Evolutionary conservation across 2,113 vertebrate species (phyloP), one percentile per base, ranked within the genome.

Genomic region (Oryzias woworae): DNA sequence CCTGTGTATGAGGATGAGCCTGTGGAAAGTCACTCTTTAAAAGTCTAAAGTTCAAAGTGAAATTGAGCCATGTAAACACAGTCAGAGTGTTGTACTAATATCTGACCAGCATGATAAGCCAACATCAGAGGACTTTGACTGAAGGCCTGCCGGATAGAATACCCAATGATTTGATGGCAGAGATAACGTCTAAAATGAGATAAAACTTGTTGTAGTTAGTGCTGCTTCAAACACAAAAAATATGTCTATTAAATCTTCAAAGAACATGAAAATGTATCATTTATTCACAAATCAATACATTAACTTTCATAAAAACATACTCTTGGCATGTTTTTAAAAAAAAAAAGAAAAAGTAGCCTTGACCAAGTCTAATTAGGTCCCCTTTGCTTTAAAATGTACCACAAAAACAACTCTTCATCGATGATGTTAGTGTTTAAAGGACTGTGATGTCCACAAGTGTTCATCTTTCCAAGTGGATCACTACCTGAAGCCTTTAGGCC

Each of bases 381-480:
- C 68, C 57, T 44, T 28, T 64, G 24, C 24, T 44, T 50, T 71
- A 41, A 61, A 51, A 77, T 53, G 62, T 28, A 4, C 53, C 18
- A 44, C 51, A 47, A 44, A 66, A 69, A 63, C 53, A 70, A 57
- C 58, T 17, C 5, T 3, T 31, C 20, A 51, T 20, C 71, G 60
- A 62, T 62, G 28, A 64, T 49, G 78, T 69, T 51, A 72, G 68
- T 71, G 69, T 59, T 55, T 56, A 62, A 36, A 36, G 10, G 10
- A 36, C 36, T 36, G 8, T 36, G 71, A 62, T 51, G 75, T 62
- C 75, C 17, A 58, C 22, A 41, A 49, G 52, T 71, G 59, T 81
- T 76, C 66, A 65, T 71, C 69, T 68, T 16, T 76, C 31, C 36
- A 60, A 79, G 47, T 67, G 61, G 57, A 60, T 52, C 51, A 48